Evolutionary conservation across 2,797 vertebrate genomes (phyloP).

Genomic region (Melanotaenia nigrans): DNA sequence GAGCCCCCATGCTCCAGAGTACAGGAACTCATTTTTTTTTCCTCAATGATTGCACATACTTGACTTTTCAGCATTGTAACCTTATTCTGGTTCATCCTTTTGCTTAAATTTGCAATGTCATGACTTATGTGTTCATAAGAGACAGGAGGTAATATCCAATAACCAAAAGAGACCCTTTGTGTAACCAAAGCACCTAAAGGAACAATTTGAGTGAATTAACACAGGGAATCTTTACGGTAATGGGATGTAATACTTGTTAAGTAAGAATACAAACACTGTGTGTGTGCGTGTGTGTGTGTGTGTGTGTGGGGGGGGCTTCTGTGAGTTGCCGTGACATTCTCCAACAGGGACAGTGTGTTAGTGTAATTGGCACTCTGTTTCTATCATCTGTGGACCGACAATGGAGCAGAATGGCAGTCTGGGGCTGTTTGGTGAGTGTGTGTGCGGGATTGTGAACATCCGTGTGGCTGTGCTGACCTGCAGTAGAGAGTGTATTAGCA

Average conservation of each 20-base stretch:
- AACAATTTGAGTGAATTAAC: constrained; percentile 40
- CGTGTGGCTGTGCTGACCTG: background rate
- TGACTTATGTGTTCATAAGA: background rate
- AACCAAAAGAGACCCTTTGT: constrained; percentile 7
- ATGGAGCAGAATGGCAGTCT: constrained; percentile 29
- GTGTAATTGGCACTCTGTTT: constrained; percentile 67
- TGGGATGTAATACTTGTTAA: constrained; percentile 35
- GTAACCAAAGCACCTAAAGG: constrained; percentile 17
- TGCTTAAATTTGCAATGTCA: constrained; percentile 5
- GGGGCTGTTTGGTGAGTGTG: constrained; percentile 14
- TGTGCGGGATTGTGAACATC: background rate
- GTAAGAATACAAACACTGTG: background rate
- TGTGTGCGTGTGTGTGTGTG: constrained; percentile 23
- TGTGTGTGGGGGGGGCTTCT: constrained; percentile 12
- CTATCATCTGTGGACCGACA: constrained; percentile 48
- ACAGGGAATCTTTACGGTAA: constrained; percentile 19
- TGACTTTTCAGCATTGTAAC: constrained; percentile 9
- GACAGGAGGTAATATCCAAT: constrained; percentile 1
- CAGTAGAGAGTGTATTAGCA: background rate
- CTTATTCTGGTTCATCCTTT: background rate
- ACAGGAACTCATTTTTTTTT: too few species aligned
- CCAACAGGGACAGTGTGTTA: constrained; percentile 68
- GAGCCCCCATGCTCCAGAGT: too few species aligned
- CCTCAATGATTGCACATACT: background rate
- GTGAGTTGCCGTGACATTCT: constrained; percentile 49